These are phyloP conservation scores for Embidobia sp. DNA, from an alignment of 2,888 invertebrate species.

Conservation along the genomic window DNA sequence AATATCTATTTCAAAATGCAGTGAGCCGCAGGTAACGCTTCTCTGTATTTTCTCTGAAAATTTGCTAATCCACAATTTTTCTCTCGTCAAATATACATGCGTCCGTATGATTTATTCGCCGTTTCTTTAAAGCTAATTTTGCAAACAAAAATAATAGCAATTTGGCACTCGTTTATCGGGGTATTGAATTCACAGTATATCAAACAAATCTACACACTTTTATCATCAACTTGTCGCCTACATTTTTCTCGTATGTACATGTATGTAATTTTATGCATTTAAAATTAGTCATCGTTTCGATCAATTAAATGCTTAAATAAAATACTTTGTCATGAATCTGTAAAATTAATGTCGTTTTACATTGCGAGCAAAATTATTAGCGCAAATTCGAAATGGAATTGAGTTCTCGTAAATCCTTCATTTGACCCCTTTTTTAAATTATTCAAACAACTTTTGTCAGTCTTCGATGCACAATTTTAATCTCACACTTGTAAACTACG, in stretches of 20 bases:
- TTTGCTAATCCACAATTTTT: background rate
- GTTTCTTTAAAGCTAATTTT: constrained; percentile 1
- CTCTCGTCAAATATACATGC: background rate
- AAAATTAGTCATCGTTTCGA: no score
- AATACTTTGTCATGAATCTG: background rate
- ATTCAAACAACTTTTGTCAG: no score
- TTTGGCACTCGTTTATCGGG: constrained; percentile 7
- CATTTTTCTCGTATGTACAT: constrained; percentile 14
- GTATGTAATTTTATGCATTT: background rate
- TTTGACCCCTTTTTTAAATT: no score
- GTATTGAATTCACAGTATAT: background rate
- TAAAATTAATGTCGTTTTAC: no score
- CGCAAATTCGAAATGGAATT: no score
- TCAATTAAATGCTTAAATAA: no score
- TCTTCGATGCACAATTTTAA: no score
- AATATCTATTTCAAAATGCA: constrained; percentile 5
- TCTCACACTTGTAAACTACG: no score
- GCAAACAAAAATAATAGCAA: constrained; percentile 19
- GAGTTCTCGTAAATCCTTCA: no score
- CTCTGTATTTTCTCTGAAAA: background rate
- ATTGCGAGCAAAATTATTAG: no score
- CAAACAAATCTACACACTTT: background rate
- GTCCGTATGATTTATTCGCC: background rate
- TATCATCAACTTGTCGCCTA: constrained; percentile 1
- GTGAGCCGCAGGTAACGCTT: background rate